Evolutionary conservation across 2,888 invertebrate genomes (phyloP), one percentile per base, ranked within the genome.

Genomic region (Pseudanteris insignis): DNA sequence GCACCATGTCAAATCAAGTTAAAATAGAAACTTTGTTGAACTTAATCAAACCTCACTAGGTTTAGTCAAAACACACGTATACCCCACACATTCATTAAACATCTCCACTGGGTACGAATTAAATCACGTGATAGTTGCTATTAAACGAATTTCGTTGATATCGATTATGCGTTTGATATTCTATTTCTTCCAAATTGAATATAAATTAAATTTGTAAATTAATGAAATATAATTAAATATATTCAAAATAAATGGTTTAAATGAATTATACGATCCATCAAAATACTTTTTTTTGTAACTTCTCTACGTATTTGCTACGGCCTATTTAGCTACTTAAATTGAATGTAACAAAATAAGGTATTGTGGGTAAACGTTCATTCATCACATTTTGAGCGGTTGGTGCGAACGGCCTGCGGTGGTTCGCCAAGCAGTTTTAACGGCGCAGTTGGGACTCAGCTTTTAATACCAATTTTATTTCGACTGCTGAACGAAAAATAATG

Each of bases 11-110:
- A 46, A 43, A 54, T 54, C 30, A 54, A 40, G 38, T 54, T 44
- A 54, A 54, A 54, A 46, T 54, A 12, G 38, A 29, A 46, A 54
- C 40, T 54, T 46, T 54, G 46, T 33, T 6, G 14, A n/a, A 33
- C 40, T 37, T 26, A 18, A 54, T 54, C 32, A 38, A 44, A 44
- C 40, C 36, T 33, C 24, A 28, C 34, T 34, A 36, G 41, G 9
- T 41, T 30, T 14, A 26, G 40, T 54, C 29, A 38, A 33, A 54
- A 28, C 21, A 33, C 11, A 33, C 41, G 32, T 32, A 37, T 13
- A 44, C 25, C 40, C 25, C 10, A 40, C 3, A 54, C 38, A 32
- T 38, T 44, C 46, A 54, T 46, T 33, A 46, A 38, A 46, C 32
- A 46, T 46, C 30, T 37, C 11, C 29, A 8, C 40, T 15, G 10